These are phyloP conservation scores for Perithous albicinctus DNA, from an alignment of 2,888 invertebrate species.

Conservation along the genomic window DNA sequence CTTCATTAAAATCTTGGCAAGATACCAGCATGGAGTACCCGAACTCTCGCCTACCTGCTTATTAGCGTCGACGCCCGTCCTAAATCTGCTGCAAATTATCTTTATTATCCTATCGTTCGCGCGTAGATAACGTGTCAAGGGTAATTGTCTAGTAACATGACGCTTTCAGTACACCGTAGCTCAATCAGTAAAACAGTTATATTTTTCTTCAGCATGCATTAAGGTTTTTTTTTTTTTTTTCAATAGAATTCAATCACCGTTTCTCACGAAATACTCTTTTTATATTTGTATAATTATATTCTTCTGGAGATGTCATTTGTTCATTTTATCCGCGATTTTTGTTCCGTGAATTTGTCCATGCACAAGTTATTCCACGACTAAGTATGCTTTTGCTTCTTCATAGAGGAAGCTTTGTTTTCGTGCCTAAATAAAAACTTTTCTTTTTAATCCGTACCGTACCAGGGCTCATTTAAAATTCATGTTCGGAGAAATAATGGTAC, in stretches of 20 bases:
- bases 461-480: too few species aligned
- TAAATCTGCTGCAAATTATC: conserved; percentile 39
- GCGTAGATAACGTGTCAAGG: conserved; percentile 2
- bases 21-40: conserved; percentile 25
- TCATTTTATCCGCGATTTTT: too few species aligned
- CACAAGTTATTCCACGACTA: too few species aligned
- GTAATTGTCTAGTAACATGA: conserved; percentile 2
- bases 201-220: not conserved
- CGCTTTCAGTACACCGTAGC: not conserved
- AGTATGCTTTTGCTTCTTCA: too few species aligned
- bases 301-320: too few species aligned
- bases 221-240: not conserved
- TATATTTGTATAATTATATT: conserved; percentile 37
- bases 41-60: conserved; percentile 3
- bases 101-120: not conserved
- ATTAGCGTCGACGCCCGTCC: conserved; percentile 30
- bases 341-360: too few species aligned
- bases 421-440: too few species aligned
- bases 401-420: too few species aligned
- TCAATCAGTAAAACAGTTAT: not conserved
- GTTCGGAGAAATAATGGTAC: too few species aligned
- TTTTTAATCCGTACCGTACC: too few species aligned
- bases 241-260: not conserved
- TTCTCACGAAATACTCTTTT: conserved; percentile 11
- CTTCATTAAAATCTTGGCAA: conserved; percentile 54